Base-by-base conservation (phyloP, 2,113 vertebrate genomes). In the Ancistrus triradiatus region DNA sequence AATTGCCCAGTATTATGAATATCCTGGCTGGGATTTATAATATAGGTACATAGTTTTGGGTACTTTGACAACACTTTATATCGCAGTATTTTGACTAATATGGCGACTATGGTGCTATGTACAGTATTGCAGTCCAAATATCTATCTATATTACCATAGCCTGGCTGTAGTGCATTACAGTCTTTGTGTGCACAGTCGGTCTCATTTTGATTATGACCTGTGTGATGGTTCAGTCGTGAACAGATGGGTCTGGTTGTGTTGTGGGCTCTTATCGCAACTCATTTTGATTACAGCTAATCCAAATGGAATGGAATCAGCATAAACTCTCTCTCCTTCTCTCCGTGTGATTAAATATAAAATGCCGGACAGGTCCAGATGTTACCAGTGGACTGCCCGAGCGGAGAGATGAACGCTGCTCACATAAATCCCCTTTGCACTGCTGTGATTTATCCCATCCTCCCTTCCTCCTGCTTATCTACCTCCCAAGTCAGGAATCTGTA, bases 221-320 rank as follows among this genome's bases (percentile, higher is more conserved):
- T 19, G 17, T 24, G 7, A 9, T 28, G n/a, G 44, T 56, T 11
- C n/a, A 14, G 38, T 55, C 42, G 38, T 4, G 10, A 50, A 55
- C 62, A 78, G 80, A 74, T 85, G 79, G 74, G 76, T 57, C 46
- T 33, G 2, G 57, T 63, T 57, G 70, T 61, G 11, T 58, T 11
- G 49, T 47, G 59, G 33, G 21, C 38, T 66, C 51, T 71, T 57
- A 63, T 74, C n/a, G n/a, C 57, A 70, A 73, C 53, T 37, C 40
- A 2, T 10, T 37, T 19, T 47, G 79, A 84, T 82, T 85, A 84
- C 58, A 63, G 27, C 77, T 85, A 85, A 85, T 85, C 81, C 83
- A 79, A 83, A 76, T 80, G 78, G 75, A 83, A 77, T 79, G 75
- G 76, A 77, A 78, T 80, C 72, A 17, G 48, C 71, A 51, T 55